A percentile compares a stretch with the other conserved stretches of the same genome.
Conservation (phyloP, 2,888 invertebrate genomes). For the Branchinecta sandiegonensis region DNA sequence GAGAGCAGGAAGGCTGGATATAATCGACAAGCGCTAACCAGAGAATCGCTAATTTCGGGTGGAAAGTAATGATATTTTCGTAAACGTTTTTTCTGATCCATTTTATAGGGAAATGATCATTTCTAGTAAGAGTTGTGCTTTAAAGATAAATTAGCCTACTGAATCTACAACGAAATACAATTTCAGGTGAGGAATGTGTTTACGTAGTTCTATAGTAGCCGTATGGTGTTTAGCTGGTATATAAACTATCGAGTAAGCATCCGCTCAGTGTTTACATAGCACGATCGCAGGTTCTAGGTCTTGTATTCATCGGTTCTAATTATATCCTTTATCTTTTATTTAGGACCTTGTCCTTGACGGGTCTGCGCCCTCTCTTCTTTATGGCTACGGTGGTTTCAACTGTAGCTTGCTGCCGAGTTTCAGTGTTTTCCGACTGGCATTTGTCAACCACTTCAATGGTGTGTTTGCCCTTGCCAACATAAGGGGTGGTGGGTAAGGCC, state of each 20-base stretch:
- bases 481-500: conserved; percentile 75
- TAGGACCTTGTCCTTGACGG: conserved; percentile 51
- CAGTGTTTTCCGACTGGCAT: conserved; percentile 68
- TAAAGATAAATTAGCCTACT: too few relatives aligned
- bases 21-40: too few relatives aligned
- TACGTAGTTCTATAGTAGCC: too few relatives aligned
- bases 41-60: too few relatives aligned
- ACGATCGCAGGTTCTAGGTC: conserved; percentile 18
- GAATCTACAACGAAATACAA: too few relatives aligned
- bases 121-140: too few relatives aligned
- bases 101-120: too few relatives aligned
- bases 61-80: too few relatives aligned
- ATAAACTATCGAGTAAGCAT: not conserved
- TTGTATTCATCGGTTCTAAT: not conserved
- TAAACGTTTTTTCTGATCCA: too few relatives aligned
- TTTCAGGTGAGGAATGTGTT: too few relatives aligned
- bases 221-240: not conserved
- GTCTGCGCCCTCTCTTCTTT: conserved; percentile 66
- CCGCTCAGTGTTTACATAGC: too few relatives aligned
- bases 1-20: too few relatives aligned
- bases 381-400: conserved; percentile 97
- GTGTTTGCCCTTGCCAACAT: conserved; percentile 84
- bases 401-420: conserved; percentile 79
- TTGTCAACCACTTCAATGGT: conserved; percentile 76
- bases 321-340: conserved; percentile 26